phyloP scores from a whole-genome alignment of 2,888 invertebrate species.

The Chelonus formosanus region DNA sequence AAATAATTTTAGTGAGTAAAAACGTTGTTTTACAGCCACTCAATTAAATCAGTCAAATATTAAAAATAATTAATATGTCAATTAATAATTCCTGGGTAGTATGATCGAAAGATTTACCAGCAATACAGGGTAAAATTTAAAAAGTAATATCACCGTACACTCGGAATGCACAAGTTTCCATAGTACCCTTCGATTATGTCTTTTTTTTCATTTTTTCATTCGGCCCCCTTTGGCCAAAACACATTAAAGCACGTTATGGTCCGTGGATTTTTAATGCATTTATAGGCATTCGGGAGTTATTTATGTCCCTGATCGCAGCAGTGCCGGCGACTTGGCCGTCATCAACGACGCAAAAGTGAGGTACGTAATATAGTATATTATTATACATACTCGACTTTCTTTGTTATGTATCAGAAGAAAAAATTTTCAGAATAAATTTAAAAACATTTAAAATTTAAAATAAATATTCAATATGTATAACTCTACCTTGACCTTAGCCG shows the following conservation, averaged over 20 bases:
- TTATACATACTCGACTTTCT: not conserved
- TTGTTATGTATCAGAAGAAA: not conserved
- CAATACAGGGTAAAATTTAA: not conserved
- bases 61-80: too few species aligned
- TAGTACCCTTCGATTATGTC: slow-evolving; percentile 15
- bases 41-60: too few species aligned
- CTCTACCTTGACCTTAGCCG: slow-evolving; percentile 8
- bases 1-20: not conserved
- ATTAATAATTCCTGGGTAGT: too few species aligned
- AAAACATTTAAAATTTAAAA: slow-evolving; percentile 13
- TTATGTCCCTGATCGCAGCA: slow-evolving; percentile 49
- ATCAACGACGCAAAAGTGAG: slow-evolving; percentile 6
- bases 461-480: slow-evolving; percentile 6
- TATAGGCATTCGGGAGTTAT: slow-evolving; percentile 58
- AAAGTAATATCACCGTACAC: slow-evolving; percentile 4
- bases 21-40: too few species aligned
- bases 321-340: slow-evolving; percentile 18
- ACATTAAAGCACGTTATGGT: slow-evolving; percentile 57
- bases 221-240: slow-evolving; percentile 47
- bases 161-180: slow-evolving; percentile 9
- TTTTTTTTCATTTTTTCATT: slow-evolving; percentile 34
- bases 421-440: not conserved
- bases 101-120: too few species aligned
- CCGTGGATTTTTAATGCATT: slow-evolving; percentile 59
- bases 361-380: not conserved